Evolutionary conservation across 2,888 invertebrate species (phyloP), one percentile per base, ranked within the genome.

Genomic region (Endomychus coccineus): DNA sequence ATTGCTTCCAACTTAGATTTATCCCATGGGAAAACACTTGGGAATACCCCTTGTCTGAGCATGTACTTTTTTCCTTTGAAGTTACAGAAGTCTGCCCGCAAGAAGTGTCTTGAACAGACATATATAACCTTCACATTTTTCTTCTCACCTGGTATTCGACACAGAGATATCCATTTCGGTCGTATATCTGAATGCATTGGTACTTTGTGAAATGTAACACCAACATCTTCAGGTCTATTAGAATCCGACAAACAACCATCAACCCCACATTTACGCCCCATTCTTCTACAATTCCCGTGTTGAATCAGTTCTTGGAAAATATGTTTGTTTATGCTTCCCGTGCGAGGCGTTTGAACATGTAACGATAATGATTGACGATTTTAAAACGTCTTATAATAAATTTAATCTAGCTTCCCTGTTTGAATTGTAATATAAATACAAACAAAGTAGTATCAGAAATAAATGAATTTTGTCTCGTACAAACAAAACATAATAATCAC

Each of bases 41-140:
- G 83, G 30, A 81, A 69, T 4, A 81, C 78, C 46, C 80, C 82
- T 64, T 78, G 73, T 59, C 75, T 78, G 31, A 85, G 65, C 58
- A 80, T 67, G 59, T 80, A 82, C 67, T 81, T 83, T 42, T 76
- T 74, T 40, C 77, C 75, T 62, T 78, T 77, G 51, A 76, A 77
- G 46, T 72, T 71, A 63, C 80, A 74, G 64, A 84, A 85, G 65
- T 85, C 84, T 16, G 71, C 74, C 50, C 78, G 75, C 50, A 78
- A 70, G 61, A 85, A 85, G 64, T 85, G 85, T 41, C 81, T 71
- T 9, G 84, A 83, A 58, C 85, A 85, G 17, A 85, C 78, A 59
- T 78, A 75, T 29, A 73, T 71, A 39, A 73, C 71, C 56, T 75
- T 73, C 25, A 68, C 68, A 14, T 71, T 71, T 48, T 71, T 70